These are phyloP conservation scores for Anarrhichthys ocellatus DNA, from an alignment of 2,113 vertebrate species.

Conservation along the genomic window DNA sequence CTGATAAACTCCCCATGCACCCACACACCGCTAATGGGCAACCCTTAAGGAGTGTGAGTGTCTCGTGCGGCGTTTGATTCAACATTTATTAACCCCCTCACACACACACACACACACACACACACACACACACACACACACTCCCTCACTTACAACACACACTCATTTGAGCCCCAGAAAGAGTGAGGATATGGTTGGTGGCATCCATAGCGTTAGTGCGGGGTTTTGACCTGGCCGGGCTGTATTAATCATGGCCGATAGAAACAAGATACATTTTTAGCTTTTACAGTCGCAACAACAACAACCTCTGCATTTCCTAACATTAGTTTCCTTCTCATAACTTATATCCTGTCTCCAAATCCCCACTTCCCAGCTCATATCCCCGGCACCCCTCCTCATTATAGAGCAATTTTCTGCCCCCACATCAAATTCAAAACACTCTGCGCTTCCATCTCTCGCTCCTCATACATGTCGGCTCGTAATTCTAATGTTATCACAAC, in stretches of 20 bases:
- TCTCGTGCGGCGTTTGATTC: slow-evolving; percentile 84
- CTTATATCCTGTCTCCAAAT: slow-evolving; percentile 81
- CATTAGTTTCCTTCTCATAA: slow-evolving; percentile 77
- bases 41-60: slow-evolving; percentile 85
- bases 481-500: slow-evolving; percentile 69
- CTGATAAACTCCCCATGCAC: slow-evolving; percentile 84
- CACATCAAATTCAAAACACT: slow-evolving; percentile 77
- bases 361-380: slow-evolving; percentile 80
- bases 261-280: slow-evolving; percentile 67
- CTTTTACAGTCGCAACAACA: slow-evolving; percentile 65
- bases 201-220: slow-evolving; percentile 47
- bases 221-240: slow-evolving; percentile 73
- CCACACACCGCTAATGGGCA: slow-evolving; percentile 84
- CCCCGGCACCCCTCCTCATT: slow-evolving; percentile 76
- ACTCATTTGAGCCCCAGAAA: slow-evolving; percentile 77
- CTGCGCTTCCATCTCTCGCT: slow-evolving; percentile 69
- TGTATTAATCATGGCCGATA: slow-evolving; percentile 74
- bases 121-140: slow-evolving; percentile 70
- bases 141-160: slow-evolving; percentile 62
- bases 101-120: slow-evolving; percentile 59
- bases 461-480: slow-evolving; percentile 70
- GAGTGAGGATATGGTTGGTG: slow-evolving; percentile 74
- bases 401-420: slow-evolving; percentile 80
- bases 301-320: slow-evolving; percentile 70
- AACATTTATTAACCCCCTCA: slow-evolving; percentile 84